These are phyloP conservation scores for Habropoda laboriosa DNA, from an alignment of 1,140 invertebrate genomes.

Conservation along the genomic window DNA sequence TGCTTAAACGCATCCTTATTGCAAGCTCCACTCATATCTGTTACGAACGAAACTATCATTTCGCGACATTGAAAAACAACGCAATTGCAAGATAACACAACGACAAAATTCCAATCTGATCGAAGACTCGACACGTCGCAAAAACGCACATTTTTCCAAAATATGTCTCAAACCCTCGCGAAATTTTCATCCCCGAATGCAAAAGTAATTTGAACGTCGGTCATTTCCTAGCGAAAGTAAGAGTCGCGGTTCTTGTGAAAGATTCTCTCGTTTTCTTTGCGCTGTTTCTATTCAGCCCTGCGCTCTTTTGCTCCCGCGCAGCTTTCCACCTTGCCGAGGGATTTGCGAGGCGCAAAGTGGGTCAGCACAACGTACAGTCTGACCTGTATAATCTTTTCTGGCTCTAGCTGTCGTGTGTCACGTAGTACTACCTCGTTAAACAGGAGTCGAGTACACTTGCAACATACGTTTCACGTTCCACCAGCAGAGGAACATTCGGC, in stretches of 20 bases:
- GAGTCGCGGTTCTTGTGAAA: background rate
- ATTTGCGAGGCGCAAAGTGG: slow-evolving; percentile 33
- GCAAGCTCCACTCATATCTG: too few relatives aligned
- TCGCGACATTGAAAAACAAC: too few relatives aligned
- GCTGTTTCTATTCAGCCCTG: slow-evolving; percentile 3
- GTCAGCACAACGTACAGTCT: slow-evolving; percentile 37
- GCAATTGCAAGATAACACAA: too few relatives aligned
- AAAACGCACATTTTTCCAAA: too few relatives aligned
- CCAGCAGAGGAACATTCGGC: too few relatives aligned
- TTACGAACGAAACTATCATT: too few relatives aligned
- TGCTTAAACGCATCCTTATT: too few relatives aligned
- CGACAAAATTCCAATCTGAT: too few relatives aligned
- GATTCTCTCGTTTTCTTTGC: background rate
- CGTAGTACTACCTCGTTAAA: slow-evolving; percentile 41
- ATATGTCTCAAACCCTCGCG: too few relatives aligned
- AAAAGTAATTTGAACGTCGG: background rate
- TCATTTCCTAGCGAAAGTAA: slow-evolving; percentile 8
- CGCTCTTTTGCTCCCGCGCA: background rate
- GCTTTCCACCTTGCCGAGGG: slow-evolving; percentile 15
- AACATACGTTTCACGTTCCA: slow-evolving; percentile 11
- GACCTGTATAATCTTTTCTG: slow-evolving; percentile 50
- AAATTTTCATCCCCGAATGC: too few relatives aligned
- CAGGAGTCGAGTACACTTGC: slow-evolving; percentile 19
- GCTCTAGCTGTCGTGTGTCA: slow-evolving; percentile 39
- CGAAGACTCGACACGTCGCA: too few relatives aligned